Conservation (phyloP, 1,140 invertebrate species). For the Trypoxylus dichotomus region DNA sequence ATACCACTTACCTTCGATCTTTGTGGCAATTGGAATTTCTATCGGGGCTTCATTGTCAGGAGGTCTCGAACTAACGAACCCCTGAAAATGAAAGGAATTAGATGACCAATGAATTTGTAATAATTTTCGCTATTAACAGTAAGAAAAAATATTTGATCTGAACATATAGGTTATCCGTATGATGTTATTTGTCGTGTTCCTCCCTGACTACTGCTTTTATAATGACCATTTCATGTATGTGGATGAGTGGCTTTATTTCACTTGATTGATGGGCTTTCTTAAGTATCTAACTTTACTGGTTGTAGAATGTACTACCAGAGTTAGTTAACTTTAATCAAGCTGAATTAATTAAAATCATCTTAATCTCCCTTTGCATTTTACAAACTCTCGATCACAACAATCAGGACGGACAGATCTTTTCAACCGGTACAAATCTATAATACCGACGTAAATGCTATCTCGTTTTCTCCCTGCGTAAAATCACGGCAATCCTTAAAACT, state of each 20-base stretch:
- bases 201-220: no score
- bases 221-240: no score
- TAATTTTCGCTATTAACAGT: neutral
- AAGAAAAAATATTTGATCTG: no score
- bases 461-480: neutral
- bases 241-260: no score
- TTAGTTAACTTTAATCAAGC: no score
- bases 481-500: conserved; percentile 13
- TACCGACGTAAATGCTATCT: conserved; percentile 4
- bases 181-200: no score
- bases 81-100: neutral
- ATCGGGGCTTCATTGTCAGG: neutral
- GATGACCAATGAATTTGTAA: neutral
- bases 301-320: no score
- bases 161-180: no score
- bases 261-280: no score
- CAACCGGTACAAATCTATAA: neutral
- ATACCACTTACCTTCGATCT: neutral
- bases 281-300: no score
- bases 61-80: neutral
- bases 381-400: neutral
- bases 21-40: neutral
- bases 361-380: neutral
- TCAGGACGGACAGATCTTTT: neutral
- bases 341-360: no score